These are phyloP conservation scores for Pangasius krempfi DNA, from an alignment of 2,797 vertebrate genomes.

Conservation along the genomic window DNA sequence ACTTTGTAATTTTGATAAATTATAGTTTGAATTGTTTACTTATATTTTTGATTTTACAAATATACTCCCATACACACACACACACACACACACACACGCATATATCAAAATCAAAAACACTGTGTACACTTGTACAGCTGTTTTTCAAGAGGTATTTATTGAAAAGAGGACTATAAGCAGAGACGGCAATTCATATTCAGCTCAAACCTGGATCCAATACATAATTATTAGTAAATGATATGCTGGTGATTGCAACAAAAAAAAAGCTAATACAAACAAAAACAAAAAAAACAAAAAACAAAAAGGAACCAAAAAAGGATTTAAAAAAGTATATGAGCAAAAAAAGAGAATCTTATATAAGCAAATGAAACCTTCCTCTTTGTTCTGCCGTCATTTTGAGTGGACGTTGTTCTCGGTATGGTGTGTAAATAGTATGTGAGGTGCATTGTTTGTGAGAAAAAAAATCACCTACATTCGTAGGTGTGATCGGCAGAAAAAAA, in stretches of 20 bases:
- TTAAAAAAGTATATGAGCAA: slow-evolving; percentile 33
- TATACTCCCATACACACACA: slow-evolving; percentile 75
- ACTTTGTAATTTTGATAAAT: slow-evolving; percentile 78
- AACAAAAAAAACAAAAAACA: slow-evolving; percentile 51
- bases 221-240: slow-evolving; percentile 59
- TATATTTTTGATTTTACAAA: slow-evolving; percentile 74
- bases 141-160: slow-evolving; percentile 80
- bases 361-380: slow-evolving; percentile 61
- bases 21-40: slow-evolving; percentile 67
- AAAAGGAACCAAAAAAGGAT: slow-evolving; percentile 53
- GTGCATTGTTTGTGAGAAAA: slow-evolving; percentile 69
- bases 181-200: slow-evolving; percentile 53
- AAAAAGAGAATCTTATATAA: slow-evolving; percentile 47
- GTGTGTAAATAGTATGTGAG: slow-evolving; percentile 81
- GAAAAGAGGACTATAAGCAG: slow-evolving; percentile 73
- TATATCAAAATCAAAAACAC: slow-evolving; percentile 76
- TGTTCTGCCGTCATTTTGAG: slow-evolving; percentile 70
- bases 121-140: slow-evolving; percentile 81
- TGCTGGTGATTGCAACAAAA: slow-evolving; percentile 44
- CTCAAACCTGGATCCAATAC: slow-evolving; percentile 59
- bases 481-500: slow-evolving; percentile 47
- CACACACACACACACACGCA: slow-evolving; percentile 62
- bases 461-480: slow-evolving; percentile 56
- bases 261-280: slow-evolving; percentile 55
- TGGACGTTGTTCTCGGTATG: slow-evolving; percentile 74